These are phyloP conservation scores for Myotis vivesi DNA, from an alignment of 2,797 vertebrate genomes.

Conservation along the genomic window DNA sequence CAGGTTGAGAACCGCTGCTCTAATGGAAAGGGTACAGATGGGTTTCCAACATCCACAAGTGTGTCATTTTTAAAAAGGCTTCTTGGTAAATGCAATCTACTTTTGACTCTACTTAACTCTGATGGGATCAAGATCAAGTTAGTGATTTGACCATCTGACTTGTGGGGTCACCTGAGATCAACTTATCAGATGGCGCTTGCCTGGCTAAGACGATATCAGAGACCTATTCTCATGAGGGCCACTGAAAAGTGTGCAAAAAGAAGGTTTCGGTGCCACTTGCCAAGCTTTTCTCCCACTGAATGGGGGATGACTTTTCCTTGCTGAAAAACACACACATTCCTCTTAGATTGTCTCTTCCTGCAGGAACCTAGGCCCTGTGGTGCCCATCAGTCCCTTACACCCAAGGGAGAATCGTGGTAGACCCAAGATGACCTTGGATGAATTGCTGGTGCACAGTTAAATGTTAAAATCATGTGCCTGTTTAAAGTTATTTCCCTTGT, in stretches of 20 bases:
- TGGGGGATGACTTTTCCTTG: background rate
- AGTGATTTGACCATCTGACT: background rate
- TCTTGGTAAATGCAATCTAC: background rate
- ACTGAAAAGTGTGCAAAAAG: background rate
- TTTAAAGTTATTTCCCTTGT: background rate
- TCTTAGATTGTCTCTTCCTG: background rate
- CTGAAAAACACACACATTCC: background rate
- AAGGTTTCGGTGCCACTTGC: background rate
- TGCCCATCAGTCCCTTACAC: background rate
- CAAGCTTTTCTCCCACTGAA: background rate
- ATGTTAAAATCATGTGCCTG: background rate
- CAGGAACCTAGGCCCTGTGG: background rate
- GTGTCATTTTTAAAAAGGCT: background rate
- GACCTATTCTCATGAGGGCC: background rate
- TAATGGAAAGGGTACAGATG: background rate
- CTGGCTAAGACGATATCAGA: background rate
- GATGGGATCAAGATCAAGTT: background rate
- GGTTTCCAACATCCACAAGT: background rate
- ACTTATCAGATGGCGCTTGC: background rate
- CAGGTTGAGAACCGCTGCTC: background rate
- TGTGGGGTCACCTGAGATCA: background rate
- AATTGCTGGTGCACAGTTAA: background rate
- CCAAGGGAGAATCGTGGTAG: background rate
- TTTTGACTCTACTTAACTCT: constrained; percentile 17
- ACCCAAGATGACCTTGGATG: background rate